Percentiles rank a stretch among this genome's conserved stretches.
phyloP scores from a whole-genome alignment of 2,113 vertebrate genomes.

The Herpailurus yagouaroundi region DNA sequence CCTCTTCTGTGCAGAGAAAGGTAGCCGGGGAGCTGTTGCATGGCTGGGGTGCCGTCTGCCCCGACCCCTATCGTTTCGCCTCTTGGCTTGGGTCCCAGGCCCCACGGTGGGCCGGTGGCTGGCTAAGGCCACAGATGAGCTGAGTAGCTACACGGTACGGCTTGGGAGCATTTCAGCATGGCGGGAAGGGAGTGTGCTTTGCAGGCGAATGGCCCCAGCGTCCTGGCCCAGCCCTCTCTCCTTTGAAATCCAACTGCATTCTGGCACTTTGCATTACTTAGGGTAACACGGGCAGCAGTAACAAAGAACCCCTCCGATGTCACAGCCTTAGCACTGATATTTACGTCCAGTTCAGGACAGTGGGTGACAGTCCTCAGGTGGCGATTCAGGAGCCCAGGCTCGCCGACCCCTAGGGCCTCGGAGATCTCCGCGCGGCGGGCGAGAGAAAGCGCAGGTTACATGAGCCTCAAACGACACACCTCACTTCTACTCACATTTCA shows the following conservation, averaged over 20 bases:
- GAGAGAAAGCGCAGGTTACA: background rate
- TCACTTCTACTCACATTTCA: background rate
- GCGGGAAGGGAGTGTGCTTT: background rate
- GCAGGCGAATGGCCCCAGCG: background rate
- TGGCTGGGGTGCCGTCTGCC: background rate
- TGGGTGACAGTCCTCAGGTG: too few species aligned
- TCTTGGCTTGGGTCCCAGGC: background rate
- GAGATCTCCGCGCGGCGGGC: background rate
- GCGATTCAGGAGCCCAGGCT: background rate
- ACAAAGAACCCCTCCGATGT: background rate
- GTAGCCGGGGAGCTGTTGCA: background rate
- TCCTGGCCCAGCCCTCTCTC: background rate
- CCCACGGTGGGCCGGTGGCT: background rate
- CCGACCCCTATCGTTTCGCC: background rate
- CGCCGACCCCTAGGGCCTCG: background rate
- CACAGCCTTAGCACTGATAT: background rate
- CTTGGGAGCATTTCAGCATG: background rate
- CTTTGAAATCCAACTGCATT: background rate
- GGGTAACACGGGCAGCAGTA: background rate
- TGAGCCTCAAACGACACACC: background rate
- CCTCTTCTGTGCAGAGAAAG: background rate
- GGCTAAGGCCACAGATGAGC: background rate
- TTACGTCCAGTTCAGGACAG: background rate
- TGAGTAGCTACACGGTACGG: rapidly evolving
- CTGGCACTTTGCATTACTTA: background rate